Evolutionary conservation across 2,797 vertebrate species (phyloP), one percentile per base, ranked within the genome.

Genomic region (Mergus octosetaceus): DNA sequence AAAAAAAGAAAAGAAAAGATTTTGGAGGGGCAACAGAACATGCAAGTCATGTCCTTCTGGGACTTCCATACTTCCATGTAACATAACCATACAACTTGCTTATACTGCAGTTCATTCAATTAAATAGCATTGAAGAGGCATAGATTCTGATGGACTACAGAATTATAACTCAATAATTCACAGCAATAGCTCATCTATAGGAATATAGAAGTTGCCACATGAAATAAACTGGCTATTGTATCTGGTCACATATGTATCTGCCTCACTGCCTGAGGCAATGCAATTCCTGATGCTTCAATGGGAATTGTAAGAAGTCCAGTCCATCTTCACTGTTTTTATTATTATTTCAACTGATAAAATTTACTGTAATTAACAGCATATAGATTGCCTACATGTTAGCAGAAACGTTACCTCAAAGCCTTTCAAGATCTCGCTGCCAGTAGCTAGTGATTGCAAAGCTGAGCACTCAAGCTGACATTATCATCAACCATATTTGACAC

Each of bases 91-190:
- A 32, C 25, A 41, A 49, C 27, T 76, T 79, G 41, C 57, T 89
- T 68, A 56, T 39, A 41, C 28, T 74, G 61, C 78, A 80, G 65
- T 57, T 93, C 72, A 80, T 77, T 90, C 11, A 0, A 94, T 91
- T 85, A 89, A 93, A 74, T 5, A 90, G 62, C 74, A 39, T 94
- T 94, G 90, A 75, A 45, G 79, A 89, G 78, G 38, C 90, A 68
- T n/a, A 77, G 68, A 74, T 39, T 61, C 88, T 96, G 90, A 94
- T 87, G 86, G 88, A 97, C 94, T 93, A 88, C 45, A 73, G 64
- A 66, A 86, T 90, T 95, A 89, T 51, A 90, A 75, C 51, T 22
- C 38, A 77, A 32, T 89, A 69, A 93, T 96, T 85, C 77, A 84
- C 69, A 94, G 80, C 69, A 90, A 66, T 72, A 82, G 43, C 45